These are phyloP conservation scores for Geopemphigus sp. DNA, from an alignment of 1,140 invertebrate genomes.

Conservation along the genomic window DNA sequence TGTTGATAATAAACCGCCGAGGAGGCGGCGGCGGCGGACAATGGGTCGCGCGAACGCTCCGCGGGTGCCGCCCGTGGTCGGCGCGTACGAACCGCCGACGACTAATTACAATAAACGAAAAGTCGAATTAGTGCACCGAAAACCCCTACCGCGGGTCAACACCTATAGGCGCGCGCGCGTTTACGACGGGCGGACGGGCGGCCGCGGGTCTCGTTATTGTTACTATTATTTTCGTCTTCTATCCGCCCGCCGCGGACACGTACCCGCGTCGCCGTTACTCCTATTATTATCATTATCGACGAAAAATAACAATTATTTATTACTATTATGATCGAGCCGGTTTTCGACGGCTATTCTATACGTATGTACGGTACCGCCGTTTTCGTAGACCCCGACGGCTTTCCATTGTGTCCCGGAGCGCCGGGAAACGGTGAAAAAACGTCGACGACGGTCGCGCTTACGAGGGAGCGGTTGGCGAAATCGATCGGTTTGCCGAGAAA, in stretches of 20 bases:
- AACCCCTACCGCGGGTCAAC: conserved; percentile 43
- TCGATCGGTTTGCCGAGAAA: too few species aligned
- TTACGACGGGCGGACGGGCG: neutral
- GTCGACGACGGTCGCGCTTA: neutral
- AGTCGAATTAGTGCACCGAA: conserved; percentile 45
- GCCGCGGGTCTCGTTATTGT: too few species aligned
- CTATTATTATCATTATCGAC: neutral
- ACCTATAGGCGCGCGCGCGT: neutral
- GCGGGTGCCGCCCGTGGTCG: conserved; percentile 11
- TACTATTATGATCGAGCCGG: neutral
- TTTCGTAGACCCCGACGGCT: conserved; percentile 6
- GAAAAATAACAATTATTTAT: neutral
- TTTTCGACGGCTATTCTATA: neutral
- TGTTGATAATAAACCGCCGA: conserved; percentile 2
- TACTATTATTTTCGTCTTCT: too few species aligned
- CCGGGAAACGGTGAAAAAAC: neutral
- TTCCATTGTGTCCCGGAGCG: conserved; percentile 3
- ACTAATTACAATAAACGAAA: conserved; percentile 42
- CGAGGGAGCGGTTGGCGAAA: too few species aligned
- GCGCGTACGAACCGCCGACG: conserved; percentile 6
- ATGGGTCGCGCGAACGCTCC: conserved; percentile 32
- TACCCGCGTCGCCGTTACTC: neutral
- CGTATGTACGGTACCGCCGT: neutral
- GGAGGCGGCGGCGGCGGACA: conserved; percentile 21
- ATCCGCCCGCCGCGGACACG: too few species aligned